Evolutionary conservation across 64 coral and sea anemone genomes (phyloP).

Genomic region (Stichodactyla mertensii): DNA sequence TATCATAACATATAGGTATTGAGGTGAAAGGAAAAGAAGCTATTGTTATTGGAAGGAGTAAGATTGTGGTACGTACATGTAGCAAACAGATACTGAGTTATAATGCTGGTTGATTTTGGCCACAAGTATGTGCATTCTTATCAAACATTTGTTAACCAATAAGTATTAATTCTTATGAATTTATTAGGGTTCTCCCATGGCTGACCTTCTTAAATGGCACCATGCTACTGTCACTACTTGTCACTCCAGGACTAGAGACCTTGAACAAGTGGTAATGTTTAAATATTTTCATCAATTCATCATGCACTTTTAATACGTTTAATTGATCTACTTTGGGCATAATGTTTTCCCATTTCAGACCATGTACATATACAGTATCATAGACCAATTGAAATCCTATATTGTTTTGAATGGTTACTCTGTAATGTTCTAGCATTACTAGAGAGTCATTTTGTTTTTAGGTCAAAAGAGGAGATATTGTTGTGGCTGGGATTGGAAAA

Average conservation of each 20-base stretch:
- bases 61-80: slow-evolving; percentile 91
- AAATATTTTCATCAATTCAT: too few species aligned
- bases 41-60: slow-evolving; percentile 87
- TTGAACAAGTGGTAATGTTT: slow-evolving; percentile 66
- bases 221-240: slow-evolving; percentile 97
- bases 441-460: not conserved
- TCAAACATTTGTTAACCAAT: not conserved
- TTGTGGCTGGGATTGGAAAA: slow-evolving; percentile 94
- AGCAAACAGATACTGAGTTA: not conserved
- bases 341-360: too few species aligned
- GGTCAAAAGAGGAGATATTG: slow-evolving; percentile 93
- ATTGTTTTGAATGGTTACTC: too few species aligned
- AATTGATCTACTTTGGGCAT: too few species aligned
- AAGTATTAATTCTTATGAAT: slow-evolving; percentile 20
- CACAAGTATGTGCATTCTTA: too few species aligned
- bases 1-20: slow-evolving; percentile 40
- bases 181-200: slow-evolving; percentile 92
- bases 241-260: slow-evolving; percentile 89
- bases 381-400: too few species aligned
- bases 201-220: slow-evolving; percentile 93
- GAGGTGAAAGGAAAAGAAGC: slow-evolving; percentile 89
- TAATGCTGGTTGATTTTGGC: too few species aligned
- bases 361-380: too few species aligned
- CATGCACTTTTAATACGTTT: too few species aligned
- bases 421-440: too few species aligned